Base-by-base conservation (phyloP, 2,113 vertebrate genomes). In the Heptranchias perlo region DNA sequence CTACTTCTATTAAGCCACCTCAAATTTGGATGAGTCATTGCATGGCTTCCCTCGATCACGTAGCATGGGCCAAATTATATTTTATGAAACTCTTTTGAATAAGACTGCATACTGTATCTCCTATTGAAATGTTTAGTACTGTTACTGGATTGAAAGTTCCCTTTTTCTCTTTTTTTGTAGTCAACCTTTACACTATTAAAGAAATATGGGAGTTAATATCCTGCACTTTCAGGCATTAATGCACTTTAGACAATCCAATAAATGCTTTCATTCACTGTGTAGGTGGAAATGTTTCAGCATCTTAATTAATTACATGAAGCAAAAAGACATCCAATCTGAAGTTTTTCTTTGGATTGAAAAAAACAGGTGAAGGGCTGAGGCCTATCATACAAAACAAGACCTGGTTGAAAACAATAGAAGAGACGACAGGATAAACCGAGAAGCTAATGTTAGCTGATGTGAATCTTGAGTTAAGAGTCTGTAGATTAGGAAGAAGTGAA, bases 11-110 rank as follows among this genome's bases (percentile, higher is more conserved):
- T 31, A 95, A 69, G 25, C 28, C 64, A 95, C 94, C 44, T 11
- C 94, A 95, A 35, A 91, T 13, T 49, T 95, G 47, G 64, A 47
- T 95, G 94, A 95, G 94, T 95, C 94, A 95, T 69, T 95, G 64
- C 6, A 73, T 3, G 94, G 47, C 39, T 95, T 47, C 64, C 21
- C 94, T 95, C 47, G 47, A 95, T 69, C 94, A 49, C 28, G 35
- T 35, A 95, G 65, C 64, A 69, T 16, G 1, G 94, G 65, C 35
- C 64, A 95, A 73, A 52, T 52, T 73, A 69, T 52, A 47, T 95
- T 95, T 35, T 35, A 95, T 52, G 25, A 95, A 69, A 69, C 7
- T 18, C 25, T 95, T 49, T 95, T 73, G 44, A 95, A 73, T 95
- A 73, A 69, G 64, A 95, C 94, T 47, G 25, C 94, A 95, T 52